Base-by-base conservation (phyloP, 1,140 invertebrate genomes). In the Trissolcus basalis region DNA sequence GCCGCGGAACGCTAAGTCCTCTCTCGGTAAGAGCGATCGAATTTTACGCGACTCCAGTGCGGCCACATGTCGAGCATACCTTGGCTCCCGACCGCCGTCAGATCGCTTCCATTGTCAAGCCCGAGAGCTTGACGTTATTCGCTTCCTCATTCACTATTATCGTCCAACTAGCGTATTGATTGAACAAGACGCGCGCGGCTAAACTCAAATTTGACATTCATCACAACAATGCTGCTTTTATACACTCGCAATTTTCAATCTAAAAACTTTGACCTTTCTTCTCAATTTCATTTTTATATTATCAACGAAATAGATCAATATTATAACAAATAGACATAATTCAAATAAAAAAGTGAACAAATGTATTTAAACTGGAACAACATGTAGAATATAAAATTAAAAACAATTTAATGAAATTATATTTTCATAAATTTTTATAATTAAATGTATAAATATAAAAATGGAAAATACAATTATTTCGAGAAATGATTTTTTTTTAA, bases 31-130 rank as follows among this genome's bases (percentile, higher is more conserved):
- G 70, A 67, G 69, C 77, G 51, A 79, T 79, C 73, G 73, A 73
- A 73, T 79, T 79, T 76, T 73, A 68, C 61, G 53, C 72, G 65
- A 79, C 73, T 76, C 55, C 65, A 80, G 79, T 74, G 19, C 19
- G 82, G 78, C 80, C 82, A 83, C 83, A 85, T 85, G 82, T 82
- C 77, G 79, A 79, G 67, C 64, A 77, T 78, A 74, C 81, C 77
- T 81, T 60, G 61, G 74, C 77, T 77, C 41, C 60, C 43, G 61
- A 16, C 44, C 47, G 27, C 44, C 13, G 56, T 11, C 33, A 35
- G 54, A 73, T 73, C 74, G 54, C 48, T 60, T 27, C 73, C 33
- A 73, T 79, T 76, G 65, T 79, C 13, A 13, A 5, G 44, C 53
- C n/a, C 11, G 39, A 16, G 43, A 65, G 55, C 65, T 78, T 69